Base-by-base conservation (phyloP, 2,888 invertebrate species). In the Ceratothoa steindachneri region DNA sequence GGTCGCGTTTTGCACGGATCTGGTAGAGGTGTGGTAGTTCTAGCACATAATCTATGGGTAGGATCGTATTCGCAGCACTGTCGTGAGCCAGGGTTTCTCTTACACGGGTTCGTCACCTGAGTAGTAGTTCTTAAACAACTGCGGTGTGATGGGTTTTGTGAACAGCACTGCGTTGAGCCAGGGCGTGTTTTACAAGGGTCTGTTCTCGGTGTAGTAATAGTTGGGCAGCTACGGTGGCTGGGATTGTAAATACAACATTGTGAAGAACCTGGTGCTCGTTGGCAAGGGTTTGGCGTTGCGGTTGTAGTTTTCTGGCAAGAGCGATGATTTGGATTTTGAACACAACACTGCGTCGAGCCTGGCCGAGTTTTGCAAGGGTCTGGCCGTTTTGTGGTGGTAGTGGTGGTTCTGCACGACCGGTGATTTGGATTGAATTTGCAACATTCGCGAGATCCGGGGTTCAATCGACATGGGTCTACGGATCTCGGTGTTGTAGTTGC, bases 331-430 rank as follows among this genome's bases (percentile, higher is more conserved):
- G 69, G 60, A 30, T 65, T 66, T n/a, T n/a, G n/a, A n/a, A n/a
- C n/a, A n/a, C n/a, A n/a, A n/a, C n/a, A n/a, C n/a, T n/a, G n/a
- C n/a, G n/a, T n/a, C n/a, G n/a, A n/a, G n/a, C n/a, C n/a, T n/a
- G n/a, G n/a, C n/a, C n/a, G n/a, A n/a, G n/a, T n/a, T n/a, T n/a
- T n/a, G n/a, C n/a, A n/a, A n/a, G n/a, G n/a, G n/a, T n/a, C n/a
- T n/a, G n/a, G n/a, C n/a, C n/a, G n/a, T n/a, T n/a, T n/a, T n/a
- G n/a, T n/a, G n/a, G n/a, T n/a, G n/a, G n/a, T 60, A 12, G 30
- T n/a, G n/a, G n/a, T n/a, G n/a, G n/a, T 67, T 41, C 29, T 28
- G 30, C 71, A 71, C 9, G 15, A 87, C 83, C 81, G 87, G 80
- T 2, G 84, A 83, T 41, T 84, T 24, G 0, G 65, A 24, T 30